phyloP scores from a whole-genome alignment of 2,113 vertebrate species.

The Otolemur garnettii region DNA sequence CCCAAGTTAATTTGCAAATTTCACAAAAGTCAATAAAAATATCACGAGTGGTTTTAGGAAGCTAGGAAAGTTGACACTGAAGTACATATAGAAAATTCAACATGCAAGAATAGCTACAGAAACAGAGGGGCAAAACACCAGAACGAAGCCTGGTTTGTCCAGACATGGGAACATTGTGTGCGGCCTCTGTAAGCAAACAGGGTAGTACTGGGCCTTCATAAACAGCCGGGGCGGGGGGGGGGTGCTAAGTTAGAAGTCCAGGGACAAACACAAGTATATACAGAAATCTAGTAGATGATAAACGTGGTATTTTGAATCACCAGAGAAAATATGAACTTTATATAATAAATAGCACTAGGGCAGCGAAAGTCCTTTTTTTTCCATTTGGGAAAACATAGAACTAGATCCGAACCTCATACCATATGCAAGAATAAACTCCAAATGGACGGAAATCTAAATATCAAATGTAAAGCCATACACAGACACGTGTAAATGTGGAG shows the following conservation, averaged over 20 bases:
- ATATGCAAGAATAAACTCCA: neutral
- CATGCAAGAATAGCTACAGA: neutral
- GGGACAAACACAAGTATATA: neutral
- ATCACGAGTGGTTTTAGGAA: neutral
- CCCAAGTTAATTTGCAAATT: neutral
- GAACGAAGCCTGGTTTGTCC: neutral
- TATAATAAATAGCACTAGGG: neutral
- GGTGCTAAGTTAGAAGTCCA: neutral
- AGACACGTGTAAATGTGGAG: accelerated
- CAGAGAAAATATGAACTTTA: neutral
- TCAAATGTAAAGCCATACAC: accelerated
- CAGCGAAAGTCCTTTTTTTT: no score
- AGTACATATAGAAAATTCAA: neutral
- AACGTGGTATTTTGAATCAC: neutral
- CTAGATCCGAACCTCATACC: neutral
- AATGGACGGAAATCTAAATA: neutral
- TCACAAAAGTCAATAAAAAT: neutral
- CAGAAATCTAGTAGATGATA: neutral
- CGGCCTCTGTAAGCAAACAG: neutral
- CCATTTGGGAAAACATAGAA: neutral
- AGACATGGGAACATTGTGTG: accelerated
- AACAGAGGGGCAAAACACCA: neutral
- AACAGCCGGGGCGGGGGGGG: neutral
- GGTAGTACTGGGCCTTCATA: accelerated
- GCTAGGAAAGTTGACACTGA: neutral